Base-by-base conservation (phyloP, 2,888 invertebrate genomes). In the Metallyticus violacea region DNA sequence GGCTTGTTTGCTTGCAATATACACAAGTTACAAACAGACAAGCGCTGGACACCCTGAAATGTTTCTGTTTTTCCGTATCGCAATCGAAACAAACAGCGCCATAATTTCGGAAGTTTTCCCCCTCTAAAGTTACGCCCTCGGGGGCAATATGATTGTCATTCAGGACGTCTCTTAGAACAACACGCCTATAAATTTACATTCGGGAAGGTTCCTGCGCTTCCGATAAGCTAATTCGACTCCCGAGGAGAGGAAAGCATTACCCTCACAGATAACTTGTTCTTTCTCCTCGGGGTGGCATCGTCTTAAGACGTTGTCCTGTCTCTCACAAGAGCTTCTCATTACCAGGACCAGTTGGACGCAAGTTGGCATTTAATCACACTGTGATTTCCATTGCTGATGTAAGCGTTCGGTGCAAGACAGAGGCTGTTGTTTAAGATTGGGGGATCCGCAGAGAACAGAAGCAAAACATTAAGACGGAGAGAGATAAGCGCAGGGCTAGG, bases 351-450 rank as follows among this genome's bases (percentile, higher is more conserved):
- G 81, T 62, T 22, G 82, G 82, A 82, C 82, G 40, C 40, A 62
- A 62, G 15, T 62, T 62, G 40, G 40, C 28, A 82, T 82, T 76
- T 82, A 62, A 76, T 76, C 76, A 82, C 82, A 82, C 40, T 62
- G 40, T 26, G 62, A 82, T 82, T 76, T 76, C 82, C 76, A 82
- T 62, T 82, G 82, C 82, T 82, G 82, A 82, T 82, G 40, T 82
- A 82, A 62, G 82, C 82, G 40, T n/a, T n/a, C n/a, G n/a, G n/a
- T n/a, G n/a, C n/a, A n/a, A n/a, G n/a, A 62, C 40, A 62, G 26
- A 82, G 82, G 6, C 62, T 26, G 76, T 76, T 82, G 82, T 76
- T 40, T 82, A 82, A 82, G 81, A 30, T 30, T 22, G 30, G 29
- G 81, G 30, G 40, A 62, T 62, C 40, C 40, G 40, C 40, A 26